These are phyloP conservation scores for Parnassius apollo DNA, from an alignment of 2,888 invertebrate species.

Conservation along the genomic window DNA sequence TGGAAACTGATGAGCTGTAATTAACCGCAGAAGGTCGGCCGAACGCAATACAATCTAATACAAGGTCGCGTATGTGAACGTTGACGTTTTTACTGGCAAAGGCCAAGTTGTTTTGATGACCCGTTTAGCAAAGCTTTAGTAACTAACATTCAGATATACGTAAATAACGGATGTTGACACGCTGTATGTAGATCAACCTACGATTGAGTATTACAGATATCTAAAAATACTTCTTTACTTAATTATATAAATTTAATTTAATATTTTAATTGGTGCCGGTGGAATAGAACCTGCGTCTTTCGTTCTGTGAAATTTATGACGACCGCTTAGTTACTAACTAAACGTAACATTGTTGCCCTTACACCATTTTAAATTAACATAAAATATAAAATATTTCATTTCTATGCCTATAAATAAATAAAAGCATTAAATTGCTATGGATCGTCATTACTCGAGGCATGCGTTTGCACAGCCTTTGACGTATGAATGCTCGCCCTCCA, in stretches of 20 bases:
- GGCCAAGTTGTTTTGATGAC: conserved; percentile 31
- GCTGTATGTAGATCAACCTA: no score
- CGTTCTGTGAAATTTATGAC: no score
- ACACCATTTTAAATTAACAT: background rate
- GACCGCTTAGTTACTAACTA: background rate
- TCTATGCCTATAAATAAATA: conserved; percentile 35
- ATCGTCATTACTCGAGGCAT: conserved; percentile 16
- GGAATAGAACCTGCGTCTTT: no score
- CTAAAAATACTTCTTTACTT: no score
- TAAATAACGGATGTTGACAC: no score
- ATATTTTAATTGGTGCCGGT: no score
- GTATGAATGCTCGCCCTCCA: conserved; percentile 62
- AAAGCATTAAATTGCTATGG: conserved; percentile 32
- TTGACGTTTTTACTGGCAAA: conserved; percentile 25
- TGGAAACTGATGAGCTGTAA: conserved; percentile 63
- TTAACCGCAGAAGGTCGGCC: conserved; percentile 48
- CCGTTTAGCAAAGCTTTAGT: conserved; percentile 25
- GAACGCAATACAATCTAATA: conserved; percentile 33
- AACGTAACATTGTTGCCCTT: conserved; percentile 1
- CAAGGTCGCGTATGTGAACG: conserved; percentile 32
- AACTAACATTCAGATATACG: conserved; percentile 2
- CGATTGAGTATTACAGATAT: no score
- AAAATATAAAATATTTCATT: conserved; percentile 23
- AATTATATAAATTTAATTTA: no score
- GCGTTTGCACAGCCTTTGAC: conserved; percentile 48